Base-by-base conservation (phyloP, 2,888 invertebrate genomes). In the Apamea sordens region DNA sequence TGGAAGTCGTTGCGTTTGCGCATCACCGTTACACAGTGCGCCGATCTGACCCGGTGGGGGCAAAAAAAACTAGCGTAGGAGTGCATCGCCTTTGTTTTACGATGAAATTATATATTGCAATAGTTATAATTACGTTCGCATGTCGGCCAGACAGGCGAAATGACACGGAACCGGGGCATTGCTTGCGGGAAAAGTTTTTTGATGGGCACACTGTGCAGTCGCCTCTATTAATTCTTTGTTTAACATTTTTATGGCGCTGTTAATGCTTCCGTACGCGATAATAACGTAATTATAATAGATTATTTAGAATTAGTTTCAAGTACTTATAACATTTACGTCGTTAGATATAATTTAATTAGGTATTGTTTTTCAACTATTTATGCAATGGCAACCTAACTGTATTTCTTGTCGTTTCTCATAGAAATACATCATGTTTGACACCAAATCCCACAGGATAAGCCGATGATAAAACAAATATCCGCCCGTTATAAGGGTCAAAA, bases 391-490 rank as follows among this genome's bases (percentile, higher is more conserved):
- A 47, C 15, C 13, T 75, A 74, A 82, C 83, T 15, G 61, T 67
- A 82, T 56, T 80, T 73, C 50, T 18, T 36, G 5, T 32, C 1
- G 41, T 68, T 82, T 73, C 32, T 69, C 75, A 77, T 41, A 77
- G 24, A 79, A 73, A 86, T 77, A 71, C 53, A 65, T 79, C 90
- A 77, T 92, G 93, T 81, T 91, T 91, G 90, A 90, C 92, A 92
- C 77, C 83, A 90, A 90, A 91, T 94, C 93, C 92, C 93, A 94
- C 93, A 95, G 95, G 95, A 95, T 95, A 94, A 94, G 92, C 91
- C 89, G 86, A 89, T 91, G 93, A 95, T 95, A 95, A 96, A 95
- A 96, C 92, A 96, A 96, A 96, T 96, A 97, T 95, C 96, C 96
- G 95, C 89, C 91, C 94, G 95, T 92, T 94, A 92, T 93, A 93